These are phyloP conservation scores for Semicossyphus pulcher DNA, from an alignment of 2,113 vertebrate genomes.

Conservation along the genomic window DNA sequence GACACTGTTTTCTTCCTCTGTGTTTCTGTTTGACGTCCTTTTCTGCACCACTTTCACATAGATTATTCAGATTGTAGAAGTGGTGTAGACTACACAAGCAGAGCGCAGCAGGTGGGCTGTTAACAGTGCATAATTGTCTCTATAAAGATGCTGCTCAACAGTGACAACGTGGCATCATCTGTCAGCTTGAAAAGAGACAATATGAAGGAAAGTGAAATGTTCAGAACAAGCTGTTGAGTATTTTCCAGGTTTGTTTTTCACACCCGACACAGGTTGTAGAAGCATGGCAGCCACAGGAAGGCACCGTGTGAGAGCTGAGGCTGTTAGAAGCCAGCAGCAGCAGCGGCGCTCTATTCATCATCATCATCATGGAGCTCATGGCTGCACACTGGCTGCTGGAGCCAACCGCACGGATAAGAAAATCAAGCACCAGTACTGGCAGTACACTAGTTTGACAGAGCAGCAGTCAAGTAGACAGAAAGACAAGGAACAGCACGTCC, in stretches of 20 bases:
- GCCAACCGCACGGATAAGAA: slow-evolving; percentile 45
- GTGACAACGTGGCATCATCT: slow-evolving; percentile 29
- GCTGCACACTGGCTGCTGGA: slow-evolving; percentile 41
- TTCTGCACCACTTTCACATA: neutral
- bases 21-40: slow-evolving; percentile 5
- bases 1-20: neutral
- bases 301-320: slow-evolving; percentile 20
- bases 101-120: slow-evolving; percentile 27
- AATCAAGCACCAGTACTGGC: slow-evolving; percentile 52
- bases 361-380: slow-evolving; percentile 45
- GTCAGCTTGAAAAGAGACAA: slow-evolving; percentile 9
- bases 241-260: slow-evolving; percentile 56
- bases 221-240: slow-evolving; percentile 22
- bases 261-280: slow-evolving; percentile 54
- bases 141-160: neutral
- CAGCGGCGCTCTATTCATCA: slow-evolving; percentile 60
- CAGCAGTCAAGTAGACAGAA: slow-evolving; percentile 23
- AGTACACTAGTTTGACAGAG: slow-evolving; percentile 18
- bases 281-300: slow-evolving; percentile 42
- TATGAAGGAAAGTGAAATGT: slow-evolving; percentile 24
- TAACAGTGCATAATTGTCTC: slow-evolving; percentile 8
- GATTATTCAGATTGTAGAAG: slow-evolving; percentile 7
- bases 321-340: slow-evolving; percentile 23
- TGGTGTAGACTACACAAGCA: neutral
- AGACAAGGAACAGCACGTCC: slow-evolving; percentile 11